These are phyloP conservation scores for Notechis scutatus DNA, from an alignment of 2,113 vertebrate genomes.

Conservation along the genomic window DNA sequence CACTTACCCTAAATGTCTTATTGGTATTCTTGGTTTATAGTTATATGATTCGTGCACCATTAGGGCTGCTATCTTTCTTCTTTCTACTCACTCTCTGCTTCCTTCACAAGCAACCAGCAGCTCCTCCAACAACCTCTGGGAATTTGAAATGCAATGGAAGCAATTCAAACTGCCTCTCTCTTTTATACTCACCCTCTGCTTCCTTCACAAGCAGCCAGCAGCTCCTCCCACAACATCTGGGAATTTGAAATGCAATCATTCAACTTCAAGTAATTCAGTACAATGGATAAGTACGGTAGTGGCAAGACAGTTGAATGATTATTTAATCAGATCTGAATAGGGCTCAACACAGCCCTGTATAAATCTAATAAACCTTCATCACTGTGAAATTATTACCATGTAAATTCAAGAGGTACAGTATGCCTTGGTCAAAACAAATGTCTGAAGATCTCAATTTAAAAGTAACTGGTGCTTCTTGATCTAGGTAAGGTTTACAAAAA, in stretches of 20 bases:
- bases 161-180: no score
- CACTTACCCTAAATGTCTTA: no score
- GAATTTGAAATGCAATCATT: neutral
- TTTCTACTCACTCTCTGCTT: no score
- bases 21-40: no score
- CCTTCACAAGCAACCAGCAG: no score
- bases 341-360: neutral
- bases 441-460: neutral
- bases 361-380: neutral
- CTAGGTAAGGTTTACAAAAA: neutral
- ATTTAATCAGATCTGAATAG: neutral
- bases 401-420: neutral
- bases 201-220: no score
- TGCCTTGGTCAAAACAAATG: neutral
- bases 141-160: no score
- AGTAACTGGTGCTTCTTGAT: neutral
- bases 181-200: no score
- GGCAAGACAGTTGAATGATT: neutral
- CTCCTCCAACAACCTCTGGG: no score
- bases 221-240: no score
- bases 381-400: neutral
- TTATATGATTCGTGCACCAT: no score
- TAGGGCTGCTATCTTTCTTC: no score
- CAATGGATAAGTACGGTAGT: neutral
- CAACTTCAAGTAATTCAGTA: neutral